phyloP scores from a whole-genome alignment of 2,797 vertebrate species.

The Nothura maculosa region DNA sequence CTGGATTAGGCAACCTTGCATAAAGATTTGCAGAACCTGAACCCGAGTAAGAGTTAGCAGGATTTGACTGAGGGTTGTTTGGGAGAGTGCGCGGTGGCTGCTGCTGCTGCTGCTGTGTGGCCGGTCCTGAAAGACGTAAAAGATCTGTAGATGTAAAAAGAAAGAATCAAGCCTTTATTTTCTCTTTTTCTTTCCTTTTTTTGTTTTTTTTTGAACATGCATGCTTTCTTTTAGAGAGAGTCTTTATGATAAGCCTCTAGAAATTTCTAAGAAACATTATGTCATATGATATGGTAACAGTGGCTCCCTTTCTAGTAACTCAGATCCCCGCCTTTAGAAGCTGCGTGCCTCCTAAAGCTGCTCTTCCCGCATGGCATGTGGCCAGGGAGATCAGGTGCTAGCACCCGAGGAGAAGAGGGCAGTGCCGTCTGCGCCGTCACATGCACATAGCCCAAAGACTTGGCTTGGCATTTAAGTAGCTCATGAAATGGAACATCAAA shows the following conservation, averaged over 20 bases:
- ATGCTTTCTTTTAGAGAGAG: neutral
- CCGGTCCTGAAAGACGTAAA: conserved; percentile 79
- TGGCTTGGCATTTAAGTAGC: conserved; percentile 36
- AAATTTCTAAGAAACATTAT: neutral
- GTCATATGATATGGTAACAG: neutral
- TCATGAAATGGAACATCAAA: conserved; percentile 49
- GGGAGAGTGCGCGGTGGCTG: conserved; percentile 77
- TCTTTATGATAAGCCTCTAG: neutral
- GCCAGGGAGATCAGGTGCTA: conserved; percentile 26
- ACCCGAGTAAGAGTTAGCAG: conserved; percentile 82
- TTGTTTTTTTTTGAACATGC: neutral
- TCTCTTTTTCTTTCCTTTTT: neutral
- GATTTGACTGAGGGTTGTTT: conserved; percentile 81
- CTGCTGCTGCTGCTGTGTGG: conserved; percentile 53
- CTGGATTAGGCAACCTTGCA: conserved; percentile 84
- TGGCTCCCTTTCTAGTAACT: neutral
- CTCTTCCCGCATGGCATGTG: conserved; percentile 15
- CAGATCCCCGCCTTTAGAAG: conserved; percentile 1
- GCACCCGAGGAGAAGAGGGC: neutral
- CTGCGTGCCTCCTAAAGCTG: neutral
- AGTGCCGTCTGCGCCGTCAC: conserved; percentile 32
- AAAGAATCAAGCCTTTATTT: neutral
- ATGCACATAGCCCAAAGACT: conserved; percentile 23
- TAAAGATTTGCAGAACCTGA: conserved; percentile 83
- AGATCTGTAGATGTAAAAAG: conserved; percentile 77